Conservation (phyloP, 2,113 vertebrate genomes). For the Oryzias melastigma region DNA sequence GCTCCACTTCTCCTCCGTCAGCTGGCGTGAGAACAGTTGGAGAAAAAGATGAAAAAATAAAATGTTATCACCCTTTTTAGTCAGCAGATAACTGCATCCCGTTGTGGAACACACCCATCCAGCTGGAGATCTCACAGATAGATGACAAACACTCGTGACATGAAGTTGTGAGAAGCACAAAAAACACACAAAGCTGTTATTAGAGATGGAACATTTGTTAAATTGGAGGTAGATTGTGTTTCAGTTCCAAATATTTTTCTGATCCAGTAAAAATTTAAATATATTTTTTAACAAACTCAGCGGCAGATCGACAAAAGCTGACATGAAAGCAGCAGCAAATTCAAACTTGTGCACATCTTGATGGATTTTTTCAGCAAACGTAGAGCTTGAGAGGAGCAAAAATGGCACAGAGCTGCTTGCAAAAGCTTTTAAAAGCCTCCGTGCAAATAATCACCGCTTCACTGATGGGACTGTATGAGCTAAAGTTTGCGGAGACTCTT, state of each 20-base stretch:
- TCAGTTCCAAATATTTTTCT: slow-evolving; percentile 13
- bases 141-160: background rate
- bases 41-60: background rate
- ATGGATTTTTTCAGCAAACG: background rate
- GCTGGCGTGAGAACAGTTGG: slow-evolving; percentile 55
- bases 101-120: slow-evolving; percentile 22
- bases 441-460: slow-evolving; percentile 74
- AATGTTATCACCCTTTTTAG: background rate
- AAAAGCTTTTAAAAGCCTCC: slow-evolving; percentile 21
- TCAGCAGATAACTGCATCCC: slow-evolving; percentile 1
- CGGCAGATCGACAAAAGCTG: background rate
- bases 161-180: background rate
- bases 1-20: slow-evolving; percentile 92
- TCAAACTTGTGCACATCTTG: background rate
- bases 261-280: background rate
- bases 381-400: background rate
- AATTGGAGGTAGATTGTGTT: slow-evolving; percentile 57
- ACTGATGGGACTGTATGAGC: slow-evolving; percentile 44
- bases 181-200: background rate
- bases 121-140: background rate
- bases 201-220: background rate
- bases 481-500: slow-evolving; percentile 49
- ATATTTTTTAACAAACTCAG: background rate
- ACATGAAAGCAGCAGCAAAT: background rate
- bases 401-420: background rate